Base-by-base conservation (phyloP, 2,113 vertebrate genomes). In the Lepus americanus region DNA sequence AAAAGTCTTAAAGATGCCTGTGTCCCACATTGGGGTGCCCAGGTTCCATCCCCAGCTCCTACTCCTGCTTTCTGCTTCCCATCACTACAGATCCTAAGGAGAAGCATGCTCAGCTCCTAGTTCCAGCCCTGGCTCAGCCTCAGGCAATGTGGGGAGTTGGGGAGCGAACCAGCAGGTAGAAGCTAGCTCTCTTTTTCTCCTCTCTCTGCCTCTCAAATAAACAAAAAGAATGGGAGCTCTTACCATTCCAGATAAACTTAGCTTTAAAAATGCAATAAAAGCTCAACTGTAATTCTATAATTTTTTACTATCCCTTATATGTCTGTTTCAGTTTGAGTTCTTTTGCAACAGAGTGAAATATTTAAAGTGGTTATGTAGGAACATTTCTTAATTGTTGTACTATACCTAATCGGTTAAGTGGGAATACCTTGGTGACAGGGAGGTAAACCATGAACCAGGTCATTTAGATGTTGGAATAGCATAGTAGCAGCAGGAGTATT, bases 251-350 rank as follows among this genome's bases (percentile, higher is more conserved):
- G 36, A 63, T 87, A 85, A 88, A 85, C 23, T 81, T 63, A 94
- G 19, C 25, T 93, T 95, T 88, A 36, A 88, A 70, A 63, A 85
- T 31, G 20, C 73, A 77, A 59, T 22, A 76, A 59, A 61, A 87
- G 33, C 13, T 82, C 19, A 6, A 83, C 70, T 83, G 0, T 90
- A 69, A 90, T 93, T n/a, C 12, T 39, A 85, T 5, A 66, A 0
- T 76, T 36, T 36, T 36, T 36, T 63, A 44, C 63, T 89, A 5
- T 33, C 27, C 27, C 6, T n/a, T 70, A 6, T 81, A 4, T 85
- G 53, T 89, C 25, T 81, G 16, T 89, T 83, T 44, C 33, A 93
- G 66, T 63, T 78, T 89, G 59, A 78, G 12, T 81, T 91, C 53
- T 89, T 96, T 0, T 51, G 23, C 49, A 77, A 55, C 39, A 27